Evolutionary conservation across 2,797 vertebrate genomes (phyloP), one percentile per base, ranked within the genome.

Genomic region (Poecilia wingei): DNA sequence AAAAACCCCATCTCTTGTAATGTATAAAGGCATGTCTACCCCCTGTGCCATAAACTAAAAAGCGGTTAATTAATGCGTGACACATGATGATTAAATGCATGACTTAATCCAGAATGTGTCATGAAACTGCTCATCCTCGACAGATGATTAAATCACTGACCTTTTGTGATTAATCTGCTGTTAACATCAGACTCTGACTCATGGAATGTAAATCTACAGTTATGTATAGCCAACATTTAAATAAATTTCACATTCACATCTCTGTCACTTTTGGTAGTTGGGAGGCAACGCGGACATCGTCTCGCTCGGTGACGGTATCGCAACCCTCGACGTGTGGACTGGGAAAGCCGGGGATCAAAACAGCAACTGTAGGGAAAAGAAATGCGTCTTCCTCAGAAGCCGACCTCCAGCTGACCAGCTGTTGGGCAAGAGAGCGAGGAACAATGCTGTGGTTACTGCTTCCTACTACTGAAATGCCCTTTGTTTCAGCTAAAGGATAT

Each of bases 111-210:
- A 46, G 41, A 45, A 55, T 55, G 72, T 55, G 72, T 74, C 53
- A 57, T 45, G 41, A 46, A 45, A 70, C 68, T 70, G 68, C 68
- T 70, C 68, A 28, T 70, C 41, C 68, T 70, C 13, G 41, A 70
- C 68, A 70, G 41, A 70, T 70, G 68, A 70, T 70, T 43, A 70
- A 70, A 70, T 43, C 68, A 45, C 68, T 74, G 49, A 39, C 49
- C 36, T 55, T 55, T 73, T 55, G 36, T n/a, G 72, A 55, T 55
- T n/a, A 14, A 28, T 55, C 53, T n/a, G 39, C 31, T 20, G 47
- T 72, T 72, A 49, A 72, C 64, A 25, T 70, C 53, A 41, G 72
- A 74, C 36, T 41, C 14, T 55, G 7, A 74, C 72, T 74, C 53
- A 39, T 25, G 22, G 25, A 39, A 74, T n/a, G 22, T 41, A n/a